Percentiles rank a stretch among this genome's conserved stretches.
phyloP scores from a whole-genome alignment of 2,888 invertebrate species.

The Phania funesta region DNA sequence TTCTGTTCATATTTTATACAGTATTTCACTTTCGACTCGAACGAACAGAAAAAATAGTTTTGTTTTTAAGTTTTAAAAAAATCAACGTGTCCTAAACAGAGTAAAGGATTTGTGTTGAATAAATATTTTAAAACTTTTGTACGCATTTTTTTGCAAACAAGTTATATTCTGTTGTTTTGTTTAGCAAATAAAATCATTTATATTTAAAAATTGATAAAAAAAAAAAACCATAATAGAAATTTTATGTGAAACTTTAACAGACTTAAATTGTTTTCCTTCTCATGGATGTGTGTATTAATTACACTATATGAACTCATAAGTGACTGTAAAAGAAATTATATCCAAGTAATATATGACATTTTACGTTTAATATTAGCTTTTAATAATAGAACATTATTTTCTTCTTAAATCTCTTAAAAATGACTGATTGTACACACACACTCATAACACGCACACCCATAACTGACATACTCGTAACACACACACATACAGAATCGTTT shows the following conservation, averaged over 20 bases:
- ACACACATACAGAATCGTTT: not conserved
- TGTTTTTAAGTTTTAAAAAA: slow-evolving; percentile 5
- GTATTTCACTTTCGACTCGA: not conserved
- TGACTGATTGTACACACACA: slow-evolving; percentile 16
- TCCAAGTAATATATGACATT: slow-evolving; percentile 32
- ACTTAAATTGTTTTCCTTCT: slow-evolving; percentile 37
- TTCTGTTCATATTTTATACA: not conserved
- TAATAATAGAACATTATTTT: slow-evolving; percentile 54
- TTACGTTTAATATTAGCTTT: slow-evolving; percentile 58
- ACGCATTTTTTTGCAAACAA: too few relatives aligned
- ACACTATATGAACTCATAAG: not conserved
- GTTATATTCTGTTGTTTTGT: slow-evolving; percentile 13
- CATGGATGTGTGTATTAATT: not conserved
- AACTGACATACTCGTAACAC: not conserved
- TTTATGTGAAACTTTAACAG: slow-evolving; percentile 7
- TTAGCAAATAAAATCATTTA: slow-evolving; percentile 57
- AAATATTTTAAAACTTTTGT: slow-evolving; percentile 31
- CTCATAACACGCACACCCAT: not conserved
- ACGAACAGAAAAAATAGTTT: not conserved
- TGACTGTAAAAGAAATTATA: not conserved
- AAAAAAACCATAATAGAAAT: slow-evolving; percentile 13
- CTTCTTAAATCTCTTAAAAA: slow-evolving; percentile 38
- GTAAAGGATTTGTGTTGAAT: slow-evolving; percentile 5
- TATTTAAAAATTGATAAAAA: slow-evolving; percentile 64
- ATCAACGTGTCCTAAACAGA: slow-evolving; percentile 55